Conservation (phyloP, 2,797 vertebrate genomes). For the Paratrypauchen microcephalus region DNA sequence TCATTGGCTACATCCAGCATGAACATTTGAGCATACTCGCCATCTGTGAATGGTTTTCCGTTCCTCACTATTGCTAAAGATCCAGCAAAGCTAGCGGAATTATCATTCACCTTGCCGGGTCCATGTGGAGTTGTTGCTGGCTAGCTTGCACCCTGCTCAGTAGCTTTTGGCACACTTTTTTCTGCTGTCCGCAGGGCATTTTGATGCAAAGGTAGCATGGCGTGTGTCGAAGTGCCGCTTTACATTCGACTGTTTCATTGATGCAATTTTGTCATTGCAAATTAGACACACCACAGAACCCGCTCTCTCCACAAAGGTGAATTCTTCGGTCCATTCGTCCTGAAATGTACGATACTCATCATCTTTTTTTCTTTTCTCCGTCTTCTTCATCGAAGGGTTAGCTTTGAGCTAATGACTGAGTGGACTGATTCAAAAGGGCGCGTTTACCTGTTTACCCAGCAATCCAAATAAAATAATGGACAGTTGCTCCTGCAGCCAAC, state of each 20-base stretch:
- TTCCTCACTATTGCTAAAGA: too few species aligned
- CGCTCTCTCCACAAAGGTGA: conserved; percentile 34
- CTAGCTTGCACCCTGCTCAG: background rate
- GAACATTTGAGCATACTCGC: conserved; percentile 21
- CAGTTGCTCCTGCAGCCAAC: too few species aligned
- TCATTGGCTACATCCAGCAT: conserved; percentile 42
- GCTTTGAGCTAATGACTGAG: too few species aligned
- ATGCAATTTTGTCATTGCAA: conserved; percentile 37
- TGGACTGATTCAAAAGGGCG: too few species aligned
- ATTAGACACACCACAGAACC: conserved; percentile 30
- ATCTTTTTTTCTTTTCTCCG: conserved; percentile 13
- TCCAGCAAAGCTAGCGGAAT: too few species aligned
- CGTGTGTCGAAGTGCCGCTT: conserved; percentile 40
- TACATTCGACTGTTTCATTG: conserved; percentile 29
- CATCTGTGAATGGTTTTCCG: too few species aligned
- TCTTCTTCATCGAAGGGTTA: background rate
- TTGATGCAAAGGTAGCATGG: conserved; percentile 36
- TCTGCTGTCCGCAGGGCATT: conserved; percentile 37
- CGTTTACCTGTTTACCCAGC: too few species aligned
- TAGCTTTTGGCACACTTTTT: conserved; percentile 32
- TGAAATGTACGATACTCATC: conserved; percentile 16
- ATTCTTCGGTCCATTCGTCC: conserved; percentile 4
- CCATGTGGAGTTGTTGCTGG: too few species aligned
- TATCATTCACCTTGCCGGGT: too few species aligned
- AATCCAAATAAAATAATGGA: too few species aligned